phyloP scores from a whole-genome alignment of 2,797 vertebrate genomes.

The Heteromormyrus szaboi region DNA sequence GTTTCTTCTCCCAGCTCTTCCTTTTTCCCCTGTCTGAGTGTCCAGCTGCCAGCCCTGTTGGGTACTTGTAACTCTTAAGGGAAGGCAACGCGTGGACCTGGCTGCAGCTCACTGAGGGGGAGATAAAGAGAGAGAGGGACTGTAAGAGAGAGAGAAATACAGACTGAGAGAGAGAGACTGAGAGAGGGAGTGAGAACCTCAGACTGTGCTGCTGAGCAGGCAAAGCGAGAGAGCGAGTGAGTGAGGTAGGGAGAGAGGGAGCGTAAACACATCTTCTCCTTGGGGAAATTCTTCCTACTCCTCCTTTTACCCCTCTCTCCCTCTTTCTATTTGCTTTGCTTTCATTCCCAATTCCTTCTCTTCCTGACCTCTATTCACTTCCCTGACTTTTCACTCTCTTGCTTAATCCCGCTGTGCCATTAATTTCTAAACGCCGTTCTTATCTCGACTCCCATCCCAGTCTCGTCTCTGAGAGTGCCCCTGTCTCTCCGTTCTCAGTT shows the following conservation, averaged over 20 bases:
- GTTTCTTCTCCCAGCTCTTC: not conserved
- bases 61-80: not conserved
- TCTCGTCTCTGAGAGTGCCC: not conserved
- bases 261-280: conserved; percentile 32
- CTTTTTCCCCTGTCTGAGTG: not conserved
- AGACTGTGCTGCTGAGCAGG: not conserved
- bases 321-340: not conserved
- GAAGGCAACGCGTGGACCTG: not conserved
- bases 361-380: not conserved
- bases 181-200: not conserved
- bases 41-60: not conserved
- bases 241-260: not conserved
- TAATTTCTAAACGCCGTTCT: conserved; percentile 29
- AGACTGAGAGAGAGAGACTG: not conserved
- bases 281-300: conserved; percentile 35
- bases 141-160: conserved; percentile 1
- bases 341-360: conserved; percentile 1
- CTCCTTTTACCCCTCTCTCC: conserved; percentile 4
- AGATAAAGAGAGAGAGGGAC: not conserved
- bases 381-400: conserved; percentile 18
- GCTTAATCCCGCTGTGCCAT: conserved; percentile 8
- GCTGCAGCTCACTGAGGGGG: not conserved
- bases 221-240: conserved; percentile 10
- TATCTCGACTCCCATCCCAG: conserved; percentile 21
- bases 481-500: not conserved